Conservation (phyloP, 2,113 vertebrate genomes). For the Mellivora capensis region DNA sequence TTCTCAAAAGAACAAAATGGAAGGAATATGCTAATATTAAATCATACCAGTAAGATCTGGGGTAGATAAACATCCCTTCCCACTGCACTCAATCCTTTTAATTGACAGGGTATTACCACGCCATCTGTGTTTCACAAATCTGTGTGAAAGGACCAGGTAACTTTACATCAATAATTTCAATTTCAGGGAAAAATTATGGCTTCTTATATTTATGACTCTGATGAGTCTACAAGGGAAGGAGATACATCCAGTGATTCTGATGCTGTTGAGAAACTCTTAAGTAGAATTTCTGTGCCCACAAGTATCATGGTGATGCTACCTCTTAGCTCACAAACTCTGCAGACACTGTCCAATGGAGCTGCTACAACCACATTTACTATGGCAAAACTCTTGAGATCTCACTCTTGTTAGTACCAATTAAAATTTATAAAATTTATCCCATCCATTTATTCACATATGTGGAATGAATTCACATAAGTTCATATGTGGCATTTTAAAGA, state of each 20-base stretch:
- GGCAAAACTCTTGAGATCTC: background rate
- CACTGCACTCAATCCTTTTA: background rate
- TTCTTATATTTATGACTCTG: background rate
- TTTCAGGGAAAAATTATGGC: background rate
- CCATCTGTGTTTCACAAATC: slow-evolving; percentile 12
- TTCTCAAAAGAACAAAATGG: background rate
- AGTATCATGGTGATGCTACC: background rate
- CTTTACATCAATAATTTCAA: background rate
- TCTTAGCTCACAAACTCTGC: background rate
- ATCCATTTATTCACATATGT: background rate
- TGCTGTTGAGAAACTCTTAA: background rate
- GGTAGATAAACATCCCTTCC: background rate
- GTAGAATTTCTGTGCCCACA: background rate
- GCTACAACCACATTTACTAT: background rate
- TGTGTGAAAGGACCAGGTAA: background rate
- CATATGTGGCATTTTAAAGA: background rate
- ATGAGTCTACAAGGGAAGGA: background rate
- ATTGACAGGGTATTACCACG: background rate
- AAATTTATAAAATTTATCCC: background rate
- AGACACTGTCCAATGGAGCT: background rate
- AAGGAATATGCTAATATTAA: background rate
- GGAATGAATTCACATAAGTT: background rate
- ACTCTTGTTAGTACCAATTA: background rate
- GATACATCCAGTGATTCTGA: background rate
- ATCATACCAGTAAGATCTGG: background rate